phyloP scores from a whole-genome alignment of 2,888 invertebrate species.

The Ennomos fuscantarius region DNA sequence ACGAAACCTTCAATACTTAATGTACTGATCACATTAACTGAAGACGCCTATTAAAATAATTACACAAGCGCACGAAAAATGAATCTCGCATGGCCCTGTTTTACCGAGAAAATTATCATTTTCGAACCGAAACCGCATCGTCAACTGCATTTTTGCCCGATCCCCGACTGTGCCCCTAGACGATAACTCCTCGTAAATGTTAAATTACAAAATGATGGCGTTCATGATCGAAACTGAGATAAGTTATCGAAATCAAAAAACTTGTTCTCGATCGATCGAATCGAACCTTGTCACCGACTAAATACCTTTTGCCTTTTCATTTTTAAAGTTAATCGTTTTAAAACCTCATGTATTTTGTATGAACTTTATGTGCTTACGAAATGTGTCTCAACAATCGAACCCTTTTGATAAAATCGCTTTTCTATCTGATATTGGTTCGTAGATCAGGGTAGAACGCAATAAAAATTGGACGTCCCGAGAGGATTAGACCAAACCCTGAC shows the following conservation, averaged over 20 bases:
- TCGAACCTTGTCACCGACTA: conserved; percentile 42
- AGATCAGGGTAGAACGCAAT: conserved; percentile 79
- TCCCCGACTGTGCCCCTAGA: conserved; percentile 54
- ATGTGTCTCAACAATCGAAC: conserved; percentile 55
- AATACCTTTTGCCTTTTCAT: conserved; percentile 49
- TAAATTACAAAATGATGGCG: conserved; percentile 65
- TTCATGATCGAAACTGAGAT: conserved; percentile 60
- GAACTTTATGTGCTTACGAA: conserved; percentile 24
- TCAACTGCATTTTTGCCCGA: conserved; percentile 55
- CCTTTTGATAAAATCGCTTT: conserved; percentile 65
- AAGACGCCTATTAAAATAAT: conserved; percentile 73
- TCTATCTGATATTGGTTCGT: conserved; percentile 74
- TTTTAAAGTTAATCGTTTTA: conserved; percentile 35
- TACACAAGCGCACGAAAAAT: conserved; percentile 60
- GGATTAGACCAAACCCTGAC: conserved; percentile 82
- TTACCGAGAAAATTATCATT: conserved; percentile 67
- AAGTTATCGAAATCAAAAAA: conserved; percentile 56
- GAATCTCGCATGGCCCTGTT: conserved; percentile 51
- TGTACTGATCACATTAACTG: conserved; percentile 53
- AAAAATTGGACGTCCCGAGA: conserved; percentile 77
- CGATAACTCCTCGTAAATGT: conserved; percentile 68
- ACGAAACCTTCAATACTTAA: conserved; percentile 36
- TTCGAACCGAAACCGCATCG: conserved; percentile 61
- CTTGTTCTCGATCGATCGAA: conserved; percentile 45
- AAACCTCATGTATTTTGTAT: conserved; percentile 23